A percentile compares a stretch with the other conserved stretches of the same genome.
Evolutionary conservation across 2,113 vertebrate genomes (phyloP).

Genomic region (Triplophysa siluroides): DNA sequence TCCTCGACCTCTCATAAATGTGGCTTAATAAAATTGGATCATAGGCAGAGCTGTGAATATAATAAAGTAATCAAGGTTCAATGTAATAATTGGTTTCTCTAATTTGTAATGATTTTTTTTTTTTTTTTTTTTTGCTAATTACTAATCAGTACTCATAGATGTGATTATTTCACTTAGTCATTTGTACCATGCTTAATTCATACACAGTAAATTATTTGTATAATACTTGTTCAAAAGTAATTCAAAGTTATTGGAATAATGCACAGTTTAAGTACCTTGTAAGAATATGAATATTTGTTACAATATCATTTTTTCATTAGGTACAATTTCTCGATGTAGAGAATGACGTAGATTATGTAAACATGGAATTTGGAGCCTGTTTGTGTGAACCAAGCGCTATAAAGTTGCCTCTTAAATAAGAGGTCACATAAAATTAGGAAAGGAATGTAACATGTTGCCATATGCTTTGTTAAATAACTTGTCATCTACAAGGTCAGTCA

Average conservation of each 20-base stretch:
- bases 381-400: neutral
- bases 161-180: conserved; percentile 20
- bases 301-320: too few species aligned
- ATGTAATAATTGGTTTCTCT: conserved; percentile 2
- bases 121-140: neutral
- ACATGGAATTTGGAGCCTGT: neutral
- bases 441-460: neutral
- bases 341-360: neutral
- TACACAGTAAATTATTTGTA: neutral
- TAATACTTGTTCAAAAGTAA: neutral
- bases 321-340: too few species aligned
- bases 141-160: neutral
- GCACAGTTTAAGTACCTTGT: neutral
- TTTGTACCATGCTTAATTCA: neutral
- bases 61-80: neutral
- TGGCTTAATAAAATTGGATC: neutral
- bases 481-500: neutral
- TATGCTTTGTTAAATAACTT: neutral
- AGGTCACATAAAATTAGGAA: too few species aligned
- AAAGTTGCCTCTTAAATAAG: neutral
- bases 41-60: neutral
- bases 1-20: too few species aligned
- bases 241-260: too few species aligned
- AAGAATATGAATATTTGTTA: neutral
- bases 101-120: neutral